Percentiles rank a stretch among this genome's conserved stretches.
These are phyloP conservation scores for Neocrepidodera transversa DNA, from an alignment of 2,888 invertebrate genomes.

Conservation along the genomic window DNA sequence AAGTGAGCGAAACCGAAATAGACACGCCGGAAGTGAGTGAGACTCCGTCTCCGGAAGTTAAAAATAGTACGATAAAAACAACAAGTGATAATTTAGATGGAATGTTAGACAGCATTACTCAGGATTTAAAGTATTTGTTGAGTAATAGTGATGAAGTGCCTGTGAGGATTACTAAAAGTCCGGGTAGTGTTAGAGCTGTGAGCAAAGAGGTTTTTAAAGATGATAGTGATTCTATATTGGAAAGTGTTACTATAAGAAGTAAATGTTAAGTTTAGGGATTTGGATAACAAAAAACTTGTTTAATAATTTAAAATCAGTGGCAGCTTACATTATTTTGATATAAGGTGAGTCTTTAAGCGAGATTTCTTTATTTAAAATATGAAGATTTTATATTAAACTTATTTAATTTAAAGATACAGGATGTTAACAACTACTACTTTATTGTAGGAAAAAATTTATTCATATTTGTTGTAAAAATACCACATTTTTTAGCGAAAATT, in stretches of 20 bases:
- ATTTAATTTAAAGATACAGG: no score
- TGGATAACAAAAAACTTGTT: no score
- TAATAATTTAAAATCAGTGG: no score
- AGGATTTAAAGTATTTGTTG: slow-evolving; percentile 81
- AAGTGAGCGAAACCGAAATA: slow-evolving; percentile 28
- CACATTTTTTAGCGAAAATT: no score
- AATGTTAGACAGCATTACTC: slow-evolving; percentile 81
- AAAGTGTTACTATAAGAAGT: slow-evolving; percentile 44
- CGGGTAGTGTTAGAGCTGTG: background rate
- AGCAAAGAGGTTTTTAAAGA: slow-evolving; percentile 4
- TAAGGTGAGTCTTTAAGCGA: no score
- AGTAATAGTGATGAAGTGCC: slow-evolving; percentile 63
- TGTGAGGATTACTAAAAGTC: slow-evolving; percentile 42
- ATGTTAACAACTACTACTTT: no score
- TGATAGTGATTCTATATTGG: slow-evolving; percentile 27
- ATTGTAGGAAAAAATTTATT: no score
- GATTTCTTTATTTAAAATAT: no score
- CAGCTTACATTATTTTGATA: no score
- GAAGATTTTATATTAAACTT: no score
- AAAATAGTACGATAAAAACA: slow-evolving; percentile 51
- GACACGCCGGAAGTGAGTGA: slow-evolving; percentile 19
- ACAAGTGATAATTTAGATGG: slow-evolving; percentile 62
- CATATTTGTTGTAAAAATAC: no score
- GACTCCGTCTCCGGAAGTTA: slow-evolving; percentile 54
- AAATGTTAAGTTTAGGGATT: slow-evolving; percentile 39